phyloP scores from a whole-genome alignment of 2,888 invertebrate species.

The Drosophila gaucha region DNA sequence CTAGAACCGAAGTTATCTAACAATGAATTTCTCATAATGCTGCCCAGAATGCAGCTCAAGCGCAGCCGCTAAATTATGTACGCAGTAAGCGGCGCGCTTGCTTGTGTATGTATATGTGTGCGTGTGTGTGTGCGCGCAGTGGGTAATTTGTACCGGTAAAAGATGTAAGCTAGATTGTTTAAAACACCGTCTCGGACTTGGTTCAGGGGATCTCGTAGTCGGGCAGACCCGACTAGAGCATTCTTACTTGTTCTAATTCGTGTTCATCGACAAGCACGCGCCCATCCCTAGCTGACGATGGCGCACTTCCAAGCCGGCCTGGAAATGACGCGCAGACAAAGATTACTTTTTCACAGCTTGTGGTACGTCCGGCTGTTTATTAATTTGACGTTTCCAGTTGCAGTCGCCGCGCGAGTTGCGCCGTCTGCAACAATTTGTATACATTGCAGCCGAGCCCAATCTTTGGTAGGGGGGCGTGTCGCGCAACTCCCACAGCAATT shows the following conservation, averaged over 20 bases:
- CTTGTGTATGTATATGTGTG: too few relatives aligned
- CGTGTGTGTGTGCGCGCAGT: too few relatives aligned
- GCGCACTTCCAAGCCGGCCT: constrained; percentile 33
- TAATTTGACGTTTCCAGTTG: constrained; percentile 75
- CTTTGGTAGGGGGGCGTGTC: constrained; percentile 40
- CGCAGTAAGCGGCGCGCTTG: too few relatives aligned
- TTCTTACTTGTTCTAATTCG: not conserved
- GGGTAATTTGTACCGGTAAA: too few relatives aligned
- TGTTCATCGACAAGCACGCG: not conserved
- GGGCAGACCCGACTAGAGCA: too few relatives aligned
- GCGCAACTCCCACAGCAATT: constrained; percentile 54
- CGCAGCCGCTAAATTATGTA: too few relatives aligned
- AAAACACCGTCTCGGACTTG: too few relatives aligned
- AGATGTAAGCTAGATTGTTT: too few relatives aligned
- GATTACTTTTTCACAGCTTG: constrained; percentile 78
- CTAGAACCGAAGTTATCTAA: too few relatives aligned
- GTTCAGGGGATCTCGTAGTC: too few relatives aligned
- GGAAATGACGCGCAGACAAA: constrained; percentile 59
- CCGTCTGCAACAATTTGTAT: constrained; percentile 67
- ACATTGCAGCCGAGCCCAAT: constrained; percentile 40
- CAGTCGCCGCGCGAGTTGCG: constrained; percentile 24
- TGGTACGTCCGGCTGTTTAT: constrained; percentile 77
- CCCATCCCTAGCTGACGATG: constrained; percentile 12
- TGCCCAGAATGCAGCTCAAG: too few relatives aligned
- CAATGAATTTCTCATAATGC: too few relatives aligned